Percentiles rank a stretch among this genome's conserved stretches.
These are phyloP conservation scores for Burhinus bistriatus DNA, from an alignment of 2,113 vertebrate genomes.

Conservation along the genomic window DNA sequence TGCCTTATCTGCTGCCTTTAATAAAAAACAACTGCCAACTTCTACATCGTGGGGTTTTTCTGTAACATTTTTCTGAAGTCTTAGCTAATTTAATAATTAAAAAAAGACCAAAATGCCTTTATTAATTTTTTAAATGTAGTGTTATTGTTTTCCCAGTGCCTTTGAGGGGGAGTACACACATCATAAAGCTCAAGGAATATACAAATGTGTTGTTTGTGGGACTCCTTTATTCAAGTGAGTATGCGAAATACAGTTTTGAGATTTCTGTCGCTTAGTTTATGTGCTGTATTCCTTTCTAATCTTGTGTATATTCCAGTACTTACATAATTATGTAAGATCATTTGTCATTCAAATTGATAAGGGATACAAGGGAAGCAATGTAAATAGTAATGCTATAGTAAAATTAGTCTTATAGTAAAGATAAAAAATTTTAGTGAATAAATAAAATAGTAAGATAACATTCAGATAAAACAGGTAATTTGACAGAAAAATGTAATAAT, in stretches of 20 bases:
- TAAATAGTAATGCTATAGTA: not conserved
- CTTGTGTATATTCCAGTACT: not conserved
- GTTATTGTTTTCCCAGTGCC: constrained; percentile 80
- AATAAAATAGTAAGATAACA: not conserved
- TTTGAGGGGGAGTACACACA: constrained; percentile 88
- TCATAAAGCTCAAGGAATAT: constrained; percentile 88
- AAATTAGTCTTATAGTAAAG: not conserved
- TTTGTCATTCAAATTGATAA: not conserved
- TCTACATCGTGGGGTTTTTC: accelerated
- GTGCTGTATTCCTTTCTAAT: not conserved
- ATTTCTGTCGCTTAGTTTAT: not conserved
- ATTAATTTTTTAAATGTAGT: constrained; percentile 56
- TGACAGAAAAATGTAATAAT: not conserved
- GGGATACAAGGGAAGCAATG: not conserved
- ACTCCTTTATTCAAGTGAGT: constrained; percentile 89
- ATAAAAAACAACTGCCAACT: constrained; percentile 6
- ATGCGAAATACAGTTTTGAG: not conserved
- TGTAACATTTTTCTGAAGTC: not conserved
- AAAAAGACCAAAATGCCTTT: not conserved
- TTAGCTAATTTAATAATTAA: not conserved
- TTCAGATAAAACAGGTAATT: not conserved
- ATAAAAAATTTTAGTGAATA: not conserved
- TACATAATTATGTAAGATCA: not conserved
- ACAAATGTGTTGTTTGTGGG: constrained; percentile 91
- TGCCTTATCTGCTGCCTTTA: constrained; percentile 49